Conservation (phyloP, 23 tunicate genomes). For the Styela clava region DNA sequence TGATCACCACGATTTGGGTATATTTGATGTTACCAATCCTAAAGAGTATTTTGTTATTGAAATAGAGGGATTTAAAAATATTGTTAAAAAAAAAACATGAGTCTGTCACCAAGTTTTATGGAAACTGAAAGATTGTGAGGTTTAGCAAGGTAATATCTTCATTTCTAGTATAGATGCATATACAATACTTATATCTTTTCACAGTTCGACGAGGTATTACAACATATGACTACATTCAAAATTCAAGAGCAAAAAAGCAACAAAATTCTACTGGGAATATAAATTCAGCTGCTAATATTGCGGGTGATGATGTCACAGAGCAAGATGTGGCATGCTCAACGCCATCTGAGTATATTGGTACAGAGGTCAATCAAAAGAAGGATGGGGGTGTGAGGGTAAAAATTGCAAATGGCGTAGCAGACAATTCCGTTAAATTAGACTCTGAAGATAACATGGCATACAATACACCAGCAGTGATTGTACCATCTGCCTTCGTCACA, state of each 20-base stretch:
- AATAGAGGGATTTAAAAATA: no score
- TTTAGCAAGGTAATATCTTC: no score
- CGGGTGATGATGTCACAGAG: neutral
- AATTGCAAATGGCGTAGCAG: neutral
- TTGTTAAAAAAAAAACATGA: no score
- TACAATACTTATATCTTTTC: no score
- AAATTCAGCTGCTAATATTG: neutral
- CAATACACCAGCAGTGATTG: neutral
- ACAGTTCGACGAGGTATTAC: conserved; percentile 41
- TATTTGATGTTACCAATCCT: no score
- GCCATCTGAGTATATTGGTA: neutral
- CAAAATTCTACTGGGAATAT: neutral
- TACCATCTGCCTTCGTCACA: neutral
- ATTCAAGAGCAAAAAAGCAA: conserved; percentile 9
- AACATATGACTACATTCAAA: conserved; percentile 65
- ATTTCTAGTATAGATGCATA: no score
- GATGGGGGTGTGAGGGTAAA: neutral
- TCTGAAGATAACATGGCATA: neutral
- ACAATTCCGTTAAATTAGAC: neutral
- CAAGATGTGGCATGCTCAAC: conserved; percentile 10
- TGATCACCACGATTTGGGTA: no score
- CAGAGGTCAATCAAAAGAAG: neutral
- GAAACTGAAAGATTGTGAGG: no score
- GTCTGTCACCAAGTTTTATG: no score
- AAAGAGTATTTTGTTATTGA: no score